phyloP scores from a whole-genome alignment of 35 echinoderm and acorn worm species.

The Ophioderma brevispina region DNA sequence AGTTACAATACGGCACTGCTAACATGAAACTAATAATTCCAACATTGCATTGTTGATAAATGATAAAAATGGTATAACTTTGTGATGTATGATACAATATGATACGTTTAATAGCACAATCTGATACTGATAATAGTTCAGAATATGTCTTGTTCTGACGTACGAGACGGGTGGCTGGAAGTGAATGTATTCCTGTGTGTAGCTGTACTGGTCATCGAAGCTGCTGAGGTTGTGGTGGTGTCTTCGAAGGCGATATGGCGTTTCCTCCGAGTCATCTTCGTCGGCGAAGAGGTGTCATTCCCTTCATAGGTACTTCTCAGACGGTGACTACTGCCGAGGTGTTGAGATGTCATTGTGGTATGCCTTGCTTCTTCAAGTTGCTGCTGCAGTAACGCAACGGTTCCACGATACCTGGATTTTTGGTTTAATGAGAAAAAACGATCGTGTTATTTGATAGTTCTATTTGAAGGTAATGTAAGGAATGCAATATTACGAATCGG shows the following conservation, averaged over 20 bases:
- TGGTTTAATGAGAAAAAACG: background rate
- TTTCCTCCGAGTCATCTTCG: background rate
- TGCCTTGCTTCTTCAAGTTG: conserved; percentile 21
- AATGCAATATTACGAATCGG: too few species aligned
- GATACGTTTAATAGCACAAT: too few species aligned
- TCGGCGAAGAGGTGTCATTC: background rate
- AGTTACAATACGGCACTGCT: too few species aligned
- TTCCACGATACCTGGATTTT: conserved; percentile 15
- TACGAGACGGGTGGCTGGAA: background rate
- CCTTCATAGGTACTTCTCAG: background rate
- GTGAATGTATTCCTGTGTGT: background rate
- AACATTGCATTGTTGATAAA: too few species aligned
- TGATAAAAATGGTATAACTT: too few species aligned
- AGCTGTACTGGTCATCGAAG: background rate
- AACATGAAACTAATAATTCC: too few species aligned
- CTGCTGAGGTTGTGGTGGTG: background rate
- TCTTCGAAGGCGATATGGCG: background rate
- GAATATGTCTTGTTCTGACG: background rate
- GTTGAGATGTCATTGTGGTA: background rate
- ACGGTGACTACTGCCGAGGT: background rate
- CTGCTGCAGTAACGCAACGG: conserved; percentile 22
- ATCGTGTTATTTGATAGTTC: too few species aligned
- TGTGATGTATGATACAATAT: too few species aligned
- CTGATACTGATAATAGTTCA: too few species aligned
- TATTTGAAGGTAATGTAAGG: too few species aligned